Conservation (phyloP, 1,140 invertebrate genomes). For the Platyscapa corneri region DNA sequence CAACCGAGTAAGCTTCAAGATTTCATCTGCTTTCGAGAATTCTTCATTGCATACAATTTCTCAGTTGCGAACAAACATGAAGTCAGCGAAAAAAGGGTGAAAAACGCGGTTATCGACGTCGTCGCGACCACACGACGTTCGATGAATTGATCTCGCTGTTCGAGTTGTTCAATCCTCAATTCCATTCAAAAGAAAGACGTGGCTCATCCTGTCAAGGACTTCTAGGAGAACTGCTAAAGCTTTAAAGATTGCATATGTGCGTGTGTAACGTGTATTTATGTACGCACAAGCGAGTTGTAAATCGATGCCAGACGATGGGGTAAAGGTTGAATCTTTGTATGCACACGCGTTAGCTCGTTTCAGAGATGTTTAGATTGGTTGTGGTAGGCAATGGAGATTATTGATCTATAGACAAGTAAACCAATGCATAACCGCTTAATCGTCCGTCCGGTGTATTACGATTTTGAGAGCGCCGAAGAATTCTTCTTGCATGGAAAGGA, state of each 20-base stretch:
- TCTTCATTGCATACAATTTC: neutral
- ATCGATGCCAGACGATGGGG: no score
- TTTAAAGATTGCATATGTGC: neutral
- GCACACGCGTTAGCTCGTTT: neutral
- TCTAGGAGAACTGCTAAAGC: neutral
- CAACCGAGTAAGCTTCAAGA: neutral
- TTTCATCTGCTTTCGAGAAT: neutral
- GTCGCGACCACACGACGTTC: neutral
- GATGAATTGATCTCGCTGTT: neutral
- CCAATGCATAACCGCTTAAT: neutral
- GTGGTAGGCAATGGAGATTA: neutral
- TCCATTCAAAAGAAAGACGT: neutral
- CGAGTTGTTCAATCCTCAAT: neutral
- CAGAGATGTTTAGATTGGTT: neutral
- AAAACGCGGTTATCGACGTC: neutral
- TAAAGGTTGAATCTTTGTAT: neutral
- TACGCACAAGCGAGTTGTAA: no score
- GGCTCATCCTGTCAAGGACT: neutral
- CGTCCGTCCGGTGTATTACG: no score
- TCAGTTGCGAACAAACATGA: neutral
- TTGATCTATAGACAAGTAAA: neutral
- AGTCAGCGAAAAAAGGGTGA: neutral
- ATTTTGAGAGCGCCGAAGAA: no score
- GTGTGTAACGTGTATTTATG: no score
- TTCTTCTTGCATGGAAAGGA: no score